phyloP scores from a whole-genome alignment of 2,797 vertebrate genomes.

The Enteromius radiatus region DNA sequence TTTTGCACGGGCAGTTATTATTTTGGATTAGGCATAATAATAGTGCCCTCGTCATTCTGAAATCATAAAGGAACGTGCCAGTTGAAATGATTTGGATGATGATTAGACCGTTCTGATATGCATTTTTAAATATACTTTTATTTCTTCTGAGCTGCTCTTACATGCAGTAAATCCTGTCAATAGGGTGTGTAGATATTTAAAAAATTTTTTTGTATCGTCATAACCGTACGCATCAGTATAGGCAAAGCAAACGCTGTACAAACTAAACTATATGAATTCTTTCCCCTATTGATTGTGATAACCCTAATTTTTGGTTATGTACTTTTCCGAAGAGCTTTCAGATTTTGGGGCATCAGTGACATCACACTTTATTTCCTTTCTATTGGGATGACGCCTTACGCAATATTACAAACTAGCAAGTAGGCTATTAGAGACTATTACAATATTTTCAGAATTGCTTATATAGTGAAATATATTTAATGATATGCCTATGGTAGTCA shows the following conservation, averaged over 20 bases:
- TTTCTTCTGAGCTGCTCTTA: conserved; percentile 15
- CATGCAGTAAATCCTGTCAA: not conserved
- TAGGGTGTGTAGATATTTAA: conserved; percentile 24
- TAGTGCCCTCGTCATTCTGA: not conserved
- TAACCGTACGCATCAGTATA: conserved; percentile 10
- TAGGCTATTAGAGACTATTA: conserved; percentile 65
- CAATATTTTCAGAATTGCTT: conserved; percentile 66
- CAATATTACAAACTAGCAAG: conserved; percentile 64
- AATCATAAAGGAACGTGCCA: conserved; percentile 3
- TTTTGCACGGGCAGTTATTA: conserved; percentile 9
- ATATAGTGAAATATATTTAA: conserved; percentile 73
- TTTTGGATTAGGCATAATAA: conserved; percentile 33
- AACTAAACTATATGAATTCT: conserved; percentile 22
- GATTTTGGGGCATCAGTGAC: conserved; percentile 77
- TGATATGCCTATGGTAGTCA: conserved; percentile 72
- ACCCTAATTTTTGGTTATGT: conserved; percentile 47
- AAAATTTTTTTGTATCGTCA: not conserved
- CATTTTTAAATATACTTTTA: not conserved
- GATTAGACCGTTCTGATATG: conserved; percentile 14
- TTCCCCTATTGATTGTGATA: conserved; percentile 38
- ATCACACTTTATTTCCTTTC: conserved; percentile 62
- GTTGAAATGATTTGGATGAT: not conserved
- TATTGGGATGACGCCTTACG: conserved; percentile 62
- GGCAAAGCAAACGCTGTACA: conserved; percentile 22
- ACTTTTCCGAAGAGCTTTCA: conserved; percentile 30